Percentiles rank a stretch among this genome's conserved stretches.
Conservation (phyloP, 2,888 invertebrate species). For the Schizotus pectinicornis region DNA sequence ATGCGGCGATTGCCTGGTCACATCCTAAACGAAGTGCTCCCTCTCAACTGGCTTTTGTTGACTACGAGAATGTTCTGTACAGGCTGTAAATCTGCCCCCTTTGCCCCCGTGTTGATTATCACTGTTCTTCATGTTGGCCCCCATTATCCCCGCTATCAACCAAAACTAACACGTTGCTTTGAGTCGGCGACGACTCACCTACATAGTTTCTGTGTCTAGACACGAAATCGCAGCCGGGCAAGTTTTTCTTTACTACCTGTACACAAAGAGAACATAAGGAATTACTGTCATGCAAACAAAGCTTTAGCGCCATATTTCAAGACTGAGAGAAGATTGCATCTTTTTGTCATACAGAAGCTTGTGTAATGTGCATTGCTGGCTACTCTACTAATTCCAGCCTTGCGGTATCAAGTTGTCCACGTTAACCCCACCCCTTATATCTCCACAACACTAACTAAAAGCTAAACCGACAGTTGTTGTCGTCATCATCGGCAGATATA, state of each 20-base stretch:
- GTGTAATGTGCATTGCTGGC: constrained; percentile 51
- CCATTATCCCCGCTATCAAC: constrained; percentile 5
- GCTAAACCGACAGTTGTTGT: background rate
- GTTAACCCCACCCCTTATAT: background rate
- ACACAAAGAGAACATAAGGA: constrained; percentile 23
- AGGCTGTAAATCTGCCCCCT: constrained; percentile 41
- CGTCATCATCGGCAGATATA: background rate
- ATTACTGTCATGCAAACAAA: constrained; percentile 20
- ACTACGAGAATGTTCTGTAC: constrained; percentile 33
- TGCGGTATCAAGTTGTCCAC: background rate
- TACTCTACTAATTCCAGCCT: constrained; percentile 4
- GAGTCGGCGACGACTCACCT: background rate
- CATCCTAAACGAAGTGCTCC: constrained; percentile 23
- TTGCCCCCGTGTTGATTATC: constrained; percentile 47
- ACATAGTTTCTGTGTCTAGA: background rate
- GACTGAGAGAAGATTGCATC: constrained; percentile 29
- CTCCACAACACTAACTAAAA: no score
- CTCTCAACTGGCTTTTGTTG: constrained; percentile 34
- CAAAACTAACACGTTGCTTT: constrained; percentile 24
- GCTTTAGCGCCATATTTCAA: constrained; percentile 41
- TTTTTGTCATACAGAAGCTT: constrained; percentile 41
- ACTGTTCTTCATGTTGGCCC: constrained; percentile 35
- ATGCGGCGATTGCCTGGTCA: constrained; percentile 15
- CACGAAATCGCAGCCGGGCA: constrained; percentile 10
- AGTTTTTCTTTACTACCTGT: constrained; percentile 33